Evolutionary conservation across 1,140 invertebrate species (phyloP).

Genomic region (Rhynchophorus ferrugineus): DNA sequence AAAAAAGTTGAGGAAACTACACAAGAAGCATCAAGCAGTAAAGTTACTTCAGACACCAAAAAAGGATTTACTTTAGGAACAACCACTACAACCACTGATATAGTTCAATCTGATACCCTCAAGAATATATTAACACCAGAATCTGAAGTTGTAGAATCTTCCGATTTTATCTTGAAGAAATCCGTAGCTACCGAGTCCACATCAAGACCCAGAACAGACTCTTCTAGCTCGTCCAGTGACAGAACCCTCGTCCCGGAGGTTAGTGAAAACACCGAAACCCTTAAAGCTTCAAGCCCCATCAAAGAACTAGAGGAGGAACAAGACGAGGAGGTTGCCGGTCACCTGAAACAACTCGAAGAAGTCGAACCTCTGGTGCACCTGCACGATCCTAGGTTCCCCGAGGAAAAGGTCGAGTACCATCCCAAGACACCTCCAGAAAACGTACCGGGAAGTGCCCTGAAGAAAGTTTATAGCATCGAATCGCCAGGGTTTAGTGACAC

Average conservation of each 20-base stretch:
- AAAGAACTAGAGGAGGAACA: conserved; percentile 18
- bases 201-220: conserved; percentile 5
- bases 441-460: conserved; percentile 27
- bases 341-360: conserved; percentile 23
- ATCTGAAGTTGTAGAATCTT: conserved; percentile 19
- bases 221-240: conserved; percentile 14
- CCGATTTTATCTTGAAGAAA: conserved; percentile 18
- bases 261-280: conserved; percentile 3
- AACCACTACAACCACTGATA: conserved; percentile 15
- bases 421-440: conserved; percentile 21
- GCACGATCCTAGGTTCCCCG: conserved; percentile 23
- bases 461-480: conserved; percentile 30
- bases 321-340: conserved; percentile 16
- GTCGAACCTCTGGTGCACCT: conserved; percentile 28
- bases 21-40: conserved; percentile 2
- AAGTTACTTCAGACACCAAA: conserved; percentile 14
- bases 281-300: conserved; percentile 1
- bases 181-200: conserved; percentile 17
- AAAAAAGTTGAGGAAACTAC: conserved; percentile 5
- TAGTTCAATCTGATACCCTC: conserved; percentile 20
- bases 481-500: conserved; percentile 21
- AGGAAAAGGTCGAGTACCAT: conserved; percentile 25
- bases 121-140: conserved; percentile 22
- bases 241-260: conserved; percentile 10
- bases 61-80: conserved; percentile 8